Base-by-base conservation (phyloP, 2,888 invertebrate species). In the Diarsia dahlii region DNA sequence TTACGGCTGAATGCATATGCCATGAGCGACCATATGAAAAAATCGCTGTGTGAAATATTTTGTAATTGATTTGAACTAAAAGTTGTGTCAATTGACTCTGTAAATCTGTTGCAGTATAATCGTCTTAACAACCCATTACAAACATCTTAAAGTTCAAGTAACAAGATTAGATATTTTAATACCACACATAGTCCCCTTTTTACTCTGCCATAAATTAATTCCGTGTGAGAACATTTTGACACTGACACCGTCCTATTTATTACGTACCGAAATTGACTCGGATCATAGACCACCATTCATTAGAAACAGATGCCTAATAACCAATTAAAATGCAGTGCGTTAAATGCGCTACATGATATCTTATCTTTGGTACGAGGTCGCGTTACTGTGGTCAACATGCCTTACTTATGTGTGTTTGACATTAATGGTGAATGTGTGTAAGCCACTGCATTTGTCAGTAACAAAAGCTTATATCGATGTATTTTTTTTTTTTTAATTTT, bases 241-340 rank as follows among this genome's bases (percentile, higher is more conserved):
- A 89, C 84, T 80, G 80, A 80, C 81, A 81, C 78, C 73, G 64
- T 63, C 34, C 78, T 78, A 85, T 87, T 86, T 88, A 88, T 85
- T 82, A 77, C 71, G 68, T 76, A 86, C 82, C 85, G 80, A 88
- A 89, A 89, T 87, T 79, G 80, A 78, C 84, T 86, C 77, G 84
- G 88, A 89, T 90, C 90, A 90, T 91, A 92, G 90, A 90, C 85
- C 74, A 74, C 73, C 90, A 92, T 94, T 94, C 92, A 94, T 94
- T 90, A 89, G 90, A 92, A 93, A 90, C 96, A 96, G 94, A 96
- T 95, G 95, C 91, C 90, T 90, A 87, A 89, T 89, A 90, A 87
- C 89, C 90, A 91, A 91, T 94, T 87, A 91, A 92, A 92, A 84
- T 88, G 88, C 86, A 88, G 80, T 78, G 81, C 78, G 71, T 79